Base-by-base conservation (phyloP, 2,888 invertebrate species). In the Cyrtodaria siliqua region DNA sequence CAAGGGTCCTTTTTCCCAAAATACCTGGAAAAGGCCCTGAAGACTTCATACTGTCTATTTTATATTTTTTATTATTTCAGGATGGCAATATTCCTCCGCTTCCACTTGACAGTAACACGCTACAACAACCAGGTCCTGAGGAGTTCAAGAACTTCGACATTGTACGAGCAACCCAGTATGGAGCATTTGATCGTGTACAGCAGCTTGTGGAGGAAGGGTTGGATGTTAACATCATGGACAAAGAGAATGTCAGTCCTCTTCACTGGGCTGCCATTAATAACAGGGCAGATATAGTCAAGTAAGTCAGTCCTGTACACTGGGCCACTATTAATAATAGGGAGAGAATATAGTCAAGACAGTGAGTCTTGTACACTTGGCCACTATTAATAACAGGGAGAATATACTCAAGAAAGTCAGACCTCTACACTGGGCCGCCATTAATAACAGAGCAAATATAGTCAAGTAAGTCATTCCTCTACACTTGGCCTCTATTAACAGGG, bases 251-350 rank as follows among this genome's bases (percentile, higher is more conserved):
- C 66, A 98, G 98, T 1, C 94, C 99, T 60, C 94, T 99, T n/a
- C 99, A 99, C 93, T 99, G 99, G 99, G 99, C 99, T 42, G 97
- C 99, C 20, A 99, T 99, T 91, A 99, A 99, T 93, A 99, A 99
- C 94, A 95, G 99, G 68, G 95, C 96, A 84, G 98, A 99, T 88
- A 97, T 99, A 86, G 97, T 98, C 70, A 95, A 96, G 93, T 94
- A 83, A 82, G 87, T 60, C 16, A 49, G n/a, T 12, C 33, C n/a
- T n/a, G n/a, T n/a, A n/a, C n/a, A n/a, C n/a, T n/a, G n/a, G n/a
- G n/a, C n/a, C n/a, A n/a, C n/a, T n/a, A n/a, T n/a, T n/a, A n/a
- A n/a, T n/a, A n/a, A n/a, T n/a, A n/a, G n/a, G n/a, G n/a, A n/a
- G n/a, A n/a, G n/a, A n/a, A n/a, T n/a, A n/a, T n/a, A n/a, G n/a